Evolutionary conservation across 2,888 invertebrate species (phyloP).

Genomic region (Pristionchus mayeri): DNA sequence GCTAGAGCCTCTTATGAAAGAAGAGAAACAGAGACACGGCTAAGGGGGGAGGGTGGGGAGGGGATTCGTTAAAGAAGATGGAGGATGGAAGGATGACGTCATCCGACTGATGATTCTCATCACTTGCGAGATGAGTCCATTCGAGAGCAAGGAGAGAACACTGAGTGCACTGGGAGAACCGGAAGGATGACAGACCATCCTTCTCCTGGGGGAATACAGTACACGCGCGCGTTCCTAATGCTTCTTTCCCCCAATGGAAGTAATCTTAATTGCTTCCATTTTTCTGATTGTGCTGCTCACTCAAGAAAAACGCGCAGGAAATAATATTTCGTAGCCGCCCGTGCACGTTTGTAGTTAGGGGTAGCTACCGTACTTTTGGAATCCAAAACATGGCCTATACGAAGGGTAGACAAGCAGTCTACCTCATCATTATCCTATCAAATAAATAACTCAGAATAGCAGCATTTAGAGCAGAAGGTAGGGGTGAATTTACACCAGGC

Average conservation of each 20-base stretch:
- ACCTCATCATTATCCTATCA: background rate
- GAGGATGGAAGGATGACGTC: background rate
- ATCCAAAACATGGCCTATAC: background rate
- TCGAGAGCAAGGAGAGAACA: background rate
- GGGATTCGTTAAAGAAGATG: background rate
- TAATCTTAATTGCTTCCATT: background rate
- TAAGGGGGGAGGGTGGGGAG: constrained; percentile 14
- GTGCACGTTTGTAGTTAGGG: background rate
- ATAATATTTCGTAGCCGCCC: background rate
- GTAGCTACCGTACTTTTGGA: background rate
- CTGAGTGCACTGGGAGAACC: background rate
- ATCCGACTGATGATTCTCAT: background rate
- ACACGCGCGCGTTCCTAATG: background rate
- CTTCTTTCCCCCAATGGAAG: background rate
- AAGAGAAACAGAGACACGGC: constrained; percentile 35
- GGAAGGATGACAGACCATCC: background rate
- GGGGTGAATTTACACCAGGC: background rate
- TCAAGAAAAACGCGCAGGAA: background rate
- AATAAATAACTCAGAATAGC: background rate
- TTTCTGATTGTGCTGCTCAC: background rate
- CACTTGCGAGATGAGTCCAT: constrained; percentile 5
- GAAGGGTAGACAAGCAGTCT: background rate
- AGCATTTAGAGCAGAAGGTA: background rate
- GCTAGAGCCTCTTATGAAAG: constrained; percentile 42
- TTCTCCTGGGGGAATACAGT: background rate